These are phyloP conservation scores for Kryphioiulus occultus DNA, from an alignment of 2,888 invertebrate species.

Conservation along the genomic window DNA sequence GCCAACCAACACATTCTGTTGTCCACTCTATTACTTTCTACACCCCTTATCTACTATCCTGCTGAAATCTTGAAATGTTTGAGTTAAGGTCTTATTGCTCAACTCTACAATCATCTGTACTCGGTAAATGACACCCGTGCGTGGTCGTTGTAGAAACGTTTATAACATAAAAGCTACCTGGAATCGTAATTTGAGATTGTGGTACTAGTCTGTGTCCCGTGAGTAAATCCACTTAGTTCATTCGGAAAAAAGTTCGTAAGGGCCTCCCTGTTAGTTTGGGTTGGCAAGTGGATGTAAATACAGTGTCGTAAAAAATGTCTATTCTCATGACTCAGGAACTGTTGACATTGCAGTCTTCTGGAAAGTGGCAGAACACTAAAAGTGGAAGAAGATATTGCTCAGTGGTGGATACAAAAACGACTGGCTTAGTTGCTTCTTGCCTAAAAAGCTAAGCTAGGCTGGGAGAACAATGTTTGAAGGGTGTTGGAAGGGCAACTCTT, in stretches of 20 bases:
- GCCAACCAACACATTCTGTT: too few relatives aligned
- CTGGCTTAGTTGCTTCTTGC: neutral
- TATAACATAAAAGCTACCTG: neutral
- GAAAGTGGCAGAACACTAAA: conserved; percentile 33
- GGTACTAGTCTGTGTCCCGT: neutral
- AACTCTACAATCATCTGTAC: too few relatives aligned
- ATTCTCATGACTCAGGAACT: conserved; percentile 2
- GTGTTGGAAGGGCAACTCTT: neutral
- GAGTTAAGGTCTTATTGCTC: too few relatives aligned
- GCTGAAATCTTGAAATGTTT: too few relatives aligned
- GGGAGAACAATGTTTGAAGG: neutral
- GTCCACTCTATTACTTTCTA: too few relatives aligned
- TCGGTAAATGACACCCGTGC: too few relatives aligned
- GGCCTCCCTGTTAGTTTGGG: neutral
- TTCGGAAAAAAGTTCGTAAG: neutral
- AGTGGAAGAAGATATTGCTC: neutral
- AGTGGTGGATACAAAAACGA: conserved; percentile 13
- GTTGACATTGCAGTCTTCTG: conserved; percentile 36
- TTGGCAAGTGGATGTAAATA: conserved; percentile 38
- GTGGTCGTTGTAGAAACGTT: neutral
- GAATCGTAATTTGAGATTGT: conserved; percentile 35
- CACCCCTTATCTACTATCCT: too few relatives aligned
- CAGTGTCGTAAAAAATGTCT: conserved; percentile 28
- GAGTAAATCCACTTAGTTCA: neutral
- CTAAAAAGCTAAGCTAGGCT: neutral